Conservation (phyloP, 2,888 invertebrate genomes). For the Panopea generosa region DNA sequence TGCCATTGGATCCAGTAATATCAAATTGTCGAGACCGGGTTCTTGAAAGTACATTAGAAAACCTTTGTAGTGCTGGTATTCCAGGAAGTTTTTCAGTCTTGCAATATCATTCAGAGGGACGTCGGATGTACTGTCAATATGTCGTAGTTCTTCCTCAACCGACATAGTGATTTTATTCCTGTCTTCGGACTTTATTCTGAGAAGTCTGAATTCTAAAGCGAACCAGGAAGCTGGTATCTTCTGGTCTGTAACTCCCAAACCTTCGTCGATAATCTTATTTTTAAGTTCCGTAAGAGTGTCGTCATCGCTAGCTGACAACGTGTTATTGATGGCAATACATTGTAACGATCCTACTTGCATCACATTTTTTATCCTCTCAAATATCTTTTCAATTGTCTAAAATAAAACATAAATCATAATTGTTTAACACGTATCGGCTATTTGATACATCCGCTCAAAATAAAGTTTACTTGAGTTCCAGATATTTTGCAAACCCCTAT, state of each 20-base stretch:
- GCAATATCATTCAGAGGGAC: constrained; percentile 8
- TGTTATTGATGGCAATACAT: constrained; percentile 34
- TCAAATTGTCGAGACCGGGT: constrained; percentile 12
- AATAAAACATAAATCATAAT: neutral
- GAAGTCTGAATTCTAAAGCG: constrained; percentile 23
- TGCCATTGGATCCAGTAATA: constrained; percentile 28
- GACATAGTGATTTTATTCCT: neutral
- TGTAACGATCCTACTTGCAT: neutral
- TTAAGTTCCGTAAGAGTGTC: constrained; percentile 1
- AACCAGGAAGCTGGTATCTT: constrained; percentile 40
- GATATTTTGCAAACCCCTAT: no score
- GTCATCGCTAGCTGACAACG: constrained; percentile 1
- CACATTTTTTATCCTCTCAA: constrained; percentile 4
- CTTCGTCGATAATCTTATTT: constrained; percentile 24
- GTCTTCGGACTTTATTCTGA: constrained; percentile 11
- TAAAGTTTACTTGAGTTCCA: no score
- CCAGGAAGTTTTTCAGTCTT: constrained; percentile 14
- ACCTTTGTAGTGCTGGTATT: constrained; percentile 36
- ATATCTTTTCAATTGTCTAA: constrained; percentile 9
- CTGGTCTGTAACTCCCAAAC: constrained; percentile 29
- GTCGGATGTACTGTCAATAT: constrained; percentile 22
- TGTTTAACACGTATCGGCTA: no score
- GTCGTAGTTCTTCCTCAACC: constrained; percentile 10
- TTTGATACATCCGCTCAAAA: no score
- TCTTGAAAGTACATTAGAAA: constrained; percentile 21